Conservation (phyloP, 2,113 vertebrate species). For the Xyliphius kryptos region DNA sequence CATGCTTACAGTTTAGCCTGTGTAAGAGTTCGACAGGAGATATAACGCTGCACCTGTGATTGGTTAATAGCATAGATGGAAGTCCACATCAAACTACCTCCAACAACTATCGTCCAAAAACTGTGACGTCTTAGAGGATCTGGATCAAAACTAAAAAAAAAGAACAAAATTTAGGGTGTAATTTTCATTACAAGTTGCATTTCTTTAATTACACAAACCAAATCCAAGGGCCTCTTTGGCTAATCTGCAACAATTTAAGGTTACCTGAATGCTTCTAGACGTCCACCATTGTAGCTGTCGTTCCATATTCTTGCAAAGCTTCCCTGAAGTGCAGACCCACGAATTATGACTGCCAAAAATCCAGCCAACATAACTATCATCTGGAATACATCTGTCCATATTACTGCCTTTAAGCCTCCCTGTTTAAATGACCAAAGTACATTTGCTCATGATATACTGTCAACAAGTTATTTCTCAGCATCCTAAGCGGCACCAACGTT, state of each 20-base stretch:
- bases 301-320: constrained; percentile 62
- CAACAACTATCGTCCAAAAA: constrained; percentile 66
- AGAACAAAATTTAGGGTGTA: constrained; percentile 2
- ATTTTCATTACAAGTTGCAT: neutral
- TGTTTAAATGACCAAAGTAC: constrained; percentile 33
- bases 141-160: constrained; percentile 61
- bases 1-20: constrained; percentile 69
- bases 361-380: constrained; percentile 71
- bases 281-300: constrained; percentile 55
- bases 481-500: too few species aligned
- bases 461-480: too few species aligned
- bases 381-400: constrained; percentile 75
- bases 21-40: constrained; percentile 64
- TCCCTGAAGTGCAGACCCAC: constrained; percentile 60
- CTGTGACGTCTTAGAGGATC: constrained; percentile 67
- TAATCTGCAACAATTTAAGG: too few species aligned
- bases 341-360: constrained; percentile 66
- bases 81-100: constrained; percentile 68
- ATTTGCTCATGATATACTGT: too few species aligned
- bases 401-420: constrained; percentile 73
- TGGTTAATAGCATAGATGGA: constrained; percentile 72
- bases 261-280: constrained; percentile 65
- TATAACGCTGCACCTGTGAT: constrained; percentile 74
- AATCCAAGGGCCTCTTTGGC: too few species aligned
- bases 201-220: too few species aligned